Evolutionary conservation across 2,888 invertebrate genomes (phyloP).

Genomic region (Apodemia duryi): DNA sequence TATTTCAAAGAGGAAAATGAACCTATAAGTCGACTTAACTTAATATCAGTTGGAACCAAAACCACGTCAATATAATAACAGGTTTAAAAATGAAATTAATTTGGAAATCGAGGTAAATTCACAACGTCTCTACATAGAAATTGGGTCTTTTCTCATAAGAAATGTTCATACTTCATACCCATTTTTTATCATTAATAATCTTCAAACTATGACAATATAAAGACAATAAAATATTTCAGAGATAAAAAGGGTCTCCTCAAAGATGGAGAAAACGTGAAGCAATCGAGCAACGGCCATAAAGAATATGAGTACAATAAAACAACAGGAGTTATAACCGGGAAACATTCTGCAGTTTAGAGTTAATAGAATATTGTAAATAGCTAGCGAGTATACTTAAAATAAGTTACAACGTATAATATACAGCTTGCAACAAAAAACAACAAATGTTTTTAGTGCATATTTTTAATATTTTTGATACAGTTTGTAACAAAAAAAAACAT

Average conservation of each 20-base stretch:
- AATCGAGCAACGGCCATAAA: slow-evolving; percentile 56
- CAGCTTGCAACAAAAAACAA: not conserved
- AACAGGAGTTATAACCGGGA: slow-evolving; percentile 68
- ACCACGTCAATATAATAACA: slow-evolving; percentile 3
- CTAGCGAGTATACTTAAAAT: slow-evolving; percentile 7
- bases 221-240: slow-evolving; percentile 42
- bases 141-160: slow-evolving; percentile 1
- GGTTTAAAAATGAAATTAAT: not conserved
- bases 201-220: slow-evolving; percentile 2
- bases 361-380: slow-evolving; percentile 21
- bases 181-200: not conserved
- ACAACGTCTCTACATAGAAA: not conserved
- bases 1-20: slow-evolving; percentile 5
- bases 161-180: not conserved
- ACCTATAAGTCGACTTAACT: not conserved
- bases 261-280: slow-evolving; percentile 48
- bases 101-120: not conserved
- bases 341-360: slow-evolving; percentile 65
- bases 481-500: too few relatives aligned
- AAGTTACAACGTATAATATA: not conserved
- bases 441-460: too few relatives aligned
- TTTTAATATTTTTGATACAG: too few relatives aligned
- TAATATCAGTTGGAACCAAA: slow-evolving; percentile 5
- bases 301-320: slow-evolving; percentile 68
- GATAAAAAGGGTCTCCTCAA: slow-evolving; percentile 67